Evolutionary conservation across 2,797 vertebrate species (phyloP).

Genomic region (Cyclura pinguis): DNA sequence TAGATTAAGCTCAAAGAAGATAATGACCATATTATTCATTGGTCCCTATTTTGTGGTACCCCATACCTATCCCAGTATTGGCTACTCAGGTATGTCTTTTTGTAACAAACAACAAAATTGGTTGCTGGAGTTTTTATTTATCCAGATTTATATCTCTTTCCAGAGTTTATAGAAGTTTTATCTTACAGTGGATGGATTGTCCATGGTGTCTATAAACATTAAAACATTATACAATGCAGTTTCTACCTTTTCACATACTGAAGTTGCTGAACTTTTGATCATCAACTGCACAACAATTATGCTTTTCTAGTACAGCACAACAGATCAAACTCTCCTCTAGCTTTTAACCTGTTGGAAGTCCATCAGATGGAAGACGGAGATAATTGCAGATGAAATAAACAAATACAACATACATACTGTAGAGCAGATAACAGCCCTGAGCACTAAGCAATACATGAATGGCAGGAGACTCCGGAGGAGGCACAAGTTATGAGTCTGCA

Average conservation of each 20-base stretch:
- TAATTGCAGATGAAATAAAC: neutral
- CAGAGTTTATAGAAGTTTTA: neutral
- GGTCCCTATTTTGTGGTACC: rapidly evolving
- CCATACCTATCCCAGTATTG: neutral
- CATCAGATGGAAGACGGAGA: neutral
- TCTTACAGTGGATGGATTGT: neutral
- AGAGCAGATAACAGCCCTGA: neutral
- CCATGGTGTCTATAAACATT: no score
- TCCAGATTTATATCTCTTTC: neutral
- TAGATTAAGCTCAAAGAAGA: constrained; percentile 39
- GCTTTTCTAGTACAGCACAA: neutral
- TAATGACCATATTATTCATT: neutral
- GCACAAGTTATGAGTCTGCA: neutral
- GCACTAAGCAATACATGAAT: neutral
- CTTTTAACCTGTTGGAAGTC: neutral
- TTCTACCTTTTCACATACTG: neutral
- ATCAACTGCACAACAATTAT: neutral
- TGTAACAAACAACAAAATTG: neutral
- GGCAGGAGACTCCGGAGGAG: neutral
- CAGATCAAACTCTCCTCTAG: neutral
- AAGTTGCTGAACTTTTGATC: neutral
- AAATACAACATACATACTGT: neutral
- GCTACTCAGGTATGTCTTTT: neutral
- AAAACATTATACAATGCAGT: neutral
- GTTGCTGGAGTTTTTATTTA: neutral